Evolutionary conservation across 2,888 invertebrate species (phyloP).

Genomic region (Pogonocherus hispidulus): DNA sequence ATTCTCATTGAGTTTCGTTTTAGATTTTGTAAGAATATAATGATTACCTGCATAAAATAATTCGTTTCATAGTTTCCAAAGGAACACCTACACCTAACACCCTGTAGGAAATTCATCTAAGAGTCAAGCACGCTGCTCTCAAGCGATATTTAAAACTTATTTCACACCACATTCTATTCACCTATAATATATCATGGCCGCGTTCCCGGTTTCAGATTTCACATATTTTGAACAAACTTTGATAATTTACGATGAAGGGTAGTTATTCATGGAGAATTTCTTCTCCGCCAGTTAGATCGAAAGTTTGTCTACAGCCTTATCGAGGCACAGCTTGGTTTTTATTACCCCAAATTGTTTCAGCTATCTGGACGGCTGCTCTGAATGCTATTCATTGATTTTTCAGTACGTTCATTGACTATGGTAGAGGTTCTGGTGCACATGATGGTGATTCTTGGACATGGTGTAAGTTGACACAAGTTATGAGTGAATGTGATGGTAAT

Average conservation of each 20-base stretch:
- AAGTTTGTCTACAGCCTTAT: conserved; percentile 47
- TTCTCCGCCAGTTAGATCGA: conserved; percentile 58
- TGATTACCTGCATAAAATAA: no score
- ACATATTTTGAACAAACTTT: conserved; percentile 63
- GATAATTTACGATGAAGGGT: conserved; percentile 63
- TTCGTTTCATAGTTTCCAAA: no score
- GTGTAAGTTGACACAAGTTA: no score
- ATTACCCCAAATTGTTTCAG: conserved; percentile 49
- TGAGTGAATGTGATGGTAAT: no score
- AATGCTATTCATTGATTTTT: background rate
- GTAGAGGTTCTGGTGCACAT: no score
- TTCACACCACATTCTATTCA: conserved; percentile 29
- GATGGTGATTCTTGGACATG: no score
- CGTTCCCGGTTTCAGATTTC: conserved; percentile 64
- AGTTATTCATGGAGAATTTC: conserved; percentile 62
- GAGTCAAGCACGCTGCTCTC: background rate
- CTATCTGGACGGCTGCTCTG: conserved; percentile 38
- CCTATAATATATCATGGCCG: conserved; percentile 57
- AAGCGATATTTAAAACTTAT: conserved; percentile 4
- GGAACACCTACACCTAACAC: background rate
- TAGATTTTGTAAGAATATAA: no score
- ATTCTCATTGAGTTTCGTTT: no score
- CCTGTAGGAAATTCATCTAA: background rate
- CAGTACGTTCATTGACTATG: no score
- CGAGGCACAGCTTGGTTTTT: conserved; percentile 44